Evolutionary conservation across 2,888 invertebrate genomes (phyloP), one percentile per base, ranked within the genome.

Genomic region (Pinctada fucata): DNA sequence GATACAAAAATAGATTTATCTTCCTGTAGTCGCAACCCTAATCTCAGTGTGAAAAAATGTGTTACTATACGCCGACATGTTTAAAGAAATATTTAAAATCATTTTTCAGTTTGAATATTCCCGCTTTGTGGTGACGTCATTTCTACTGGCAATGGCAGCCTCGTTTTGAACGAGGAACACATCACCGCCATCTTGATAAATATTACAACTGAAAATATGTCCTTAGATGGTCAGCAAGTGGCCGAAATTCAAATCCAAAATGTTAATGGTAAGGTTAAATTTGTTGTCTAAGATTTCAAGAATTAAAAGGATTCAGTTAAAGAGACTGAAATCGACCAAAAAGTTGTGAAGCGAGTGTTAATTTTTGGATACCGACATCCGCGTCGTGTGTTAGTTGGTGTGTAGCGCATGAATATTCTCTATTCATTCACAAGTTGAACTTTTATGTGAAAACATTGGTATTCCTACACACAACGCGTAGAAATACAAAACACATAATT

Each of bases 201-300:
- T 72, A 70, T 52, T 76, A 58, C 52, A 64, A 13, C 64, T 72
- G 78, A 84, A 87, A 90, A 88, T 83, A 89, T 89, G 89, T 88
- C 89, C 82, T 83, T 89, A 75, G 89, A 90, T 69, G 84, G 82
- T 51, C 79, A 81, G 63, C 86, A 86, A 79, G 79, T 87, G 31
- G 83, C 85, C 3, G 88, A 90, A 75, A 88, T 90, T 76, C 88
- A 88, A 70, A 87, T 90, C 68, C 88, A 89, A 85, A 88, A 87
- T 84, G 84, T 90, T 68, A 75, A 86, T 79, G 90, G 90, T 89
- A 83, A 83, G 86, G 68, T 64, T 69, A 63, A 16, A 69, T 78
- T 65, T 48, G 4, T 4, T 58, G 8, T 49, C 16, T 31, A 52
- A 58, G 52, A 31, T 52, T 1, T 10, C 2, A 6, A 31, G 4